A percentile compares a stretch with the other conserved stretches of the same genome.
Conservation (phyloP, 2,113 vertebrate genomes). For the Uropsilus gracilis region DNA sequence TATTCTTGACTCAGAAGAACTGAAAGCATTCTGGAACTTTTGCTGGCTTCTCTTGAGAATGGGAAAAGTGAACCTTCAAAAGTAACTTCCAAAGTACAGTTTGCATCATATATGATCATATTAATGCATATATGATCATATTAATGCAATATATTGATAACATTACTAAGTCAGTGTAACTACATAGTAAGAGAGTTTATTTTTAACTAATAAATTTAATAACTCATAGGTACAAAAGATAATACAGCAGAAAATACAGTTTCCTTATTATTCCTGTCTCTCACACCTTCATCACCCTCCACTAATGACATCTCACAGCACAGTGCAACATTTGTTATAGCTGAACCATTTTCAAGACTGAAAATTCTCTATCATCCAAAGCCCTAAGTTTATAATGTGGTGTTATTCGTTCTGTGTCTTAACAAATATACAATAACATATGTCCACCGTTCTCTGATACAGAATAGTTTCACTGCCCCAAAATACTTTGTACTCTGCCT, state of each 20-base stretch:
- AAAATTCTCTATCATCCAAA: background rate
- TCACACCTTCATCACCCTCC: rapidly evolving
- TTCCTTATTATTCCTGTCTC: background rate
- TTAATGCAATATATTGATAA: background rate
- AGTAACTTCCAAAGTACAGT: background rate
- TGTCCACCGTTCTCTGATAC: background rate
- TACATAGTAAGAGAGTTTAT: background rate
- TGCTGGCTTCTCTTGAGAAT: background rate
- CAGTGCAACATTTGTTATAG: background rate
- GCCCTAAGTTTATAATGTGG: background rate
- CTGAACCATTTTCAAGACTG: rapidly evolving
- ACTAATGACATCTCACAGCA: background rate
- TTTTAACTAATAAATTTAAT: background rate
- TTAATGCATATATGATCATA: background rate
- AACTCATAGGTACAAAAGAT: too few relatives aligned
- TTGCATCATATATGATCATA: background rate
- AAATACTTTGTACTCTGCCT: background rate
- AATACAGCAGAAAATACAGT: too few relatives aligned
- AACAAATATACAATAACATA: background rate
- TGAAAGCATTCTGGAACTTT: background rate
- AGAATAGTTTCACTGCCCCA: background rate
- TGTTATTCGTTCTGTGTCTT: background rate
- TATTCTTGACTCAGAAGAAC: background rate
- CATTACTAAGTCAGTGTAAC: background rate
- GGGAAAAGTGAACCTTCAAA: background rate